Conservation (phyloP, 2,797 vertebrate species). For the Macropodus opercularis region DNA sequence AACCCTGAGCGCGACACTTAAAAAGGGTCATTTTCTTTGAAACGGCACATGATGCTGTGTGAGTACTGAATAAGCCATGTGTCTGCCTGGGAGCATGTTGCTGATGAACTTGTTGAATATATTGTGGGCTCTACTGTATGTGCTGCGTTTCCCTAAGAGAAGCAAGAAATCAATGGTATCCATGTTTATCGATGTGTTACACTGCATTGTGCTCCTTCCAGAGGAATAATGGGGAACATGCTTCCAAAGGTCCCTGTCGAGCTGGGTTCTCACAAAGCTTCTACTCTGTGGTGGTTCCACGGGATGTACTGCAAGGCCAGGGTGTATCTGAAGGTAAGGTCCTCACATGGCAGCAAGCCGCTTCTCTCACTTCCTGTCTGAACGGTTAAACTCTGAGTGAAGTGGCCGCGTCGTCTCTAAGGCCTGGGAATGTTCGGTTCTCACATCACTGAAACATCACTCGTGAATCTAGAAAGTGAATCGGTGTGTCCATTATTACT, state of each 20-base stretch:
- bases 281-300: slow-evolving; percentile 89
- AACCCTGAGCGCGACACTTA: slow-evolving; percentile 17
- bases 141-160: slow-evolving; percentile 9
- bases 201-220: slow-evolving; percentile 62
- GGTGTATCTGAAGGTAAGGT: slow-evolving; percentile 91
- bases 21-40: slow-evolving; percentile 11
- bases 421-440: slow-evolving; percentile 10
- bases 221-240: slow-evolving; percentile 85
- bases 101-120: slow-evolving; percentile 59
- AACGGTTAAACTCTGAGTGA: slow-evolving; percentile 6
- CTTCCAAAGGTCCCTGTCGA: slow-evolving; percentile 84
- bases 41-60: not conserved
- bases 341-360: slow-evolving; percentile 28
- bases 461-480: slow-evolving; percentile 1
- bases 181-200: slow-evolving; percentile 65
- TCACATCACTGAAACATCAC: slow-evolving; percentile 4
- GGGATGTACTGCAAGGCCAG: slow-evolving; percentile 87
- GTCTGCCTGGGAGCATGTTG: slow-evolving; percentile 4
- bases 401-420: not conserved
- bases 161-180: slow-evolving; percentile 64
- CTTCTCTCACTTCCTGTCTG: slow-evolving; percentile 27
- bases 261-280: slow-evolving; percentile 93
- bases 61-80: slow-evolving; percentile 22
- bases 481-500: slow-evolving; percentile 6
- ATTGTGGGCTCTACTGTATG: slow-evolving; percentile 20